A percentile compares a stretch with the other conserved stretches of the same genome.
phyloP scores from a whole-genome alignment of 2,113 vertebrate species.

The Boleophthalmus pectinirostris region DNA sequence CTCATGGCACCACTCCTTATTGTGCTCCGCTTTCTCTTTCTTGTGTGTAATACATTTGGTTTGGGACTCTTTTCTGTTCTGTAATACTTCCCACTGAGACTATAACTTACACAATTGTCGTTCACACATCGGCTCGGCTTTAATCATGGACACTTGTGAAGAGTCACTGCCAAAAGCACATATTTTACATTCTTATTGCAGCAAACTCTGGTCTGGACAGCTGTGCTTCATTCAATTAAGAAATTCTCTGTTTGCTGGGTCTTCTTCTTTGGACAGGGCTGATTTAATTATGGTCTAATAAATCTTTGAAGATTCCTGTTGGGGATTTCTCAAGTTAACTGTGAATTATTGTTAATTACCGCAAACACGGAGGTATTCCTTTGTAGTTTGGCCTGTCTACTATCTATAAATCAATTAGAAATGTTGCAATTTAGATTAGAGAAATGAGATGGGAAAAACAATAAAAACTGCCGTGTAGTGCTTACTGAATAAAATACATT shows the following conservation, averaged over 20 bases:
- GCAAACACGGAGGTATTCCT: background rate
- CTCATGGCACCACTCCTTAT: conserved; percentile 6
- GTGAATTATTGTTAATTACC: background rate
- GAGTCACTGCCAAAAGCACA: conserved; percentile 18
- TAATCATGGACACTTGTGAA: conserved; percentile 31
- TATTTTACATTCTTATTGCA: conserved; percentile 21
- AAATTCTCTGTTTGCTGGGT: background rate
- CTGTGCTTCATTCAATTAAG: background rate
- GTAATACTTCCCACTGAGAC: conserved; percentile 15
- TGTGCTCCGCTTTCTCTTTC: conserved; percentile 10
- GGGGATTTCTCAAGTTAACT: background rate
- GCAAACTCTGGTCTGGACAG: background rate
- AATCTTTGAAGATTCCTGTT: background rate
- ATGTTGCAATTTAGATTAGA: background rate
- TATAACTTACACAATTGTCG: conserved; percentile 22
- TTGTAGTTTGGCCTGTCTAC: background rate
- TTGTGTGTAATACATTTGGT: conserved; percentile 10
- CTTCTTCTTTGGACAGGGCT: background rate
- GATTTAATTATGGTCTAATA: conserved; percentile 6
- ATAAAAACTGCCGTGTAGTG: background rate
- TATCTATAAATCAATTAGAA: background rate
- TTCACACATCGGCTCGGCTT: conserved; percentile 22
- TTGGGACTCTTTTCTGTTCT: conserved; percentile 10
- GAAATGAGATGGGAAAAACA: too few species aligned
- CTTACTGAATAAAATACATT: too few species aligned